A percentile compares a stretch with the other conserved stretches of the same genome.
These are phyloP conservation scores for Cliona cf. orientalis DNA, from an alignment of 37 sponge, comb jelly and placozoan species.

Conservation along the genomic window DNA sequence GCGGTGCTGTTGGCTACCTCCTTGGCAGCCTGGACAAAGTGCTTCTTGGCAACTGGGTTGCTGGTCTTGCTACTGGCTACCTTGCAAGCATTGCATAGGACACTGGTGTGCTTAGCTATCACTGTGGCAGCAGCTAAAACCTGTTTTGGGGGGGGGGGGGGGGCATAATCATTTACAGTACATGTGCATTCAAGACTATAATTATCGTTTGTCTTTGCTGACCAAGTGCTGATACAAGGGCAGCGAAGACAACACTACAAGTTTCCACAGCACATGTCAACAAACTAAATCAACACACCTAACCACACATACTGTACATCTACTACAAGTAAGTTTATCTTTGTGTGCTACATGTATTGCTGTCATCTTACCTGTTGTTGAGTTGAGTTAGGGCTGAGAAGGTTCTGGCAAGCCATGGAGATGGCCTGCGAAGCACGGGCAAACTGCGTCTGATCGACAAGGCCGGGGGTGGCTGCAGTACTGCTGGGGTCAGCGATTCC, in stretches of 20 bases:
- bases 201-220: no score
- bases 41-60: slow-evolving; percentile 98
- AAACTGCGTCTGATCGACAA: slow-evolving; percentile 87
- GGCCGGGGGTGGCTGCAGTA: slow-evolving; percentile 85
- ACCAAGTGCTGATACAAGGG: no score
- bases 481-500: slow-evolving; percentile 94
- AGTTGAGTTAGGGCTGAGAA: slow-evolving; percentile 67
- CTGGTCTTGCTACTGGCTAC: slow-evolving; percentile 85
- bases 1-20: slow-evolving; percentile 94
- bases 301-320: no score
- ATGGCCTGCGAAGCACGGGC: slow-evolving; percentile 90
- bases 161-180: no score
- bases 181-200: no score
- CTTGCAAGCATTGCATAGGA: slow-evolving; percentile 97
- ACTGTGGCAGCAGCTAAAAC: slow-evolving; percentile 96
- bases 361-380: slow-evolving; percentile 70
- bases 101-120: slow-evolving; percentile 97
- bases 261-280: not conserved
- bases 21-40: slow-evolving; percentile 98
- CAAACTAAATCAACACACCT: not conserved
- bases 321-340: not conserved
- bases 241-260: no score
- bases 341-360: not conserved
- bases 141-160: slow-evolving; percentile 28
- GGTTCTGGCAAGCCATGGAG: slow-evolving; percentile 80